Evolutionary conservation across 1,140 invertebrate genomes (phyloP).

Genomic region (Bombyx mori): DNA sequence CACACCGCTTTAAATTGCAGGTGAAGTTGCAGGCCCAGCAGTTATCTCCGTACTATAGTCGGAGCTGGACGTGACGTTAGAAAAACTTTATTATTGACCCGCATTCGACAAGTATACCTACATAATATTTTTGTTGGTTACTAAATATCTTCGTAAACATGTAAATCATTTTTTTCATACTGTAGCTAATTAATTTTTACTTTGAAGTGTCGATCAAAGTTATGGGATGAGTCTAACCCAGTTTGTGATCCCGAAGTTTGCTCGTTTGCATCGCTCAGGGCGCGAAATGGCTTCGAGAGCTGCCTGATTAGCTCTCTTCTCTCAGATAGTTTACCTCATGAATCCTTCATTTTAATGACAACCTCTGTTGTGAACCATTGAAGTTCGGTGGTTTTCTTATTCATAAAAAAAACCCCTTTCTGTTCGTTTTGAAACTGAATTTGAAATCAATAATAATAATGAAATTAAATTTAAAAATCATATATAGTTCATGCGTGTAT

Average conservation of each 20-base stretch:
- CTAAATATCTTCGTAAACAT: no score
- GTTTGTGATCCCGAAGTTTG: conserved; percentile 51
- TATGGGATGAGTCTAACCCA: conserved; percentile 46
- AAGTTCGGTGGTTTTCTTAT: background rate
- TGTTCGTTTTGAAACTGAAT: no score
- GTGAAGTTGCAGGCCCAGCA: no score
- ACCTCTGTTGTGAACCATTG: conserved; percentile 11
- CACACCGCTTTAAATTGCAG: no score
- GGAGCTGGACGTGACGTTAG: no score
- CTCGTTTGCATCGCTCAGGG: conserved; percentile 57
- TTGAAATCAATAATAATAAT: background rate
- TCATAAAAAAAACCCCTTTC: background rate
- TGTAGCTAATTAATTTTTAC: conserved; percentile 40
- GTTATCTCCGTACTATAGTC: no score
- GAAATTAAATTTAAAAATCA: background rate
- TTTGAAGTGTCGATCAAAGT: conserved; percentile 59
- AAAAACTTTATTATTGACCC: no score
- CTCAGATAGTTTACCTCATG: conserved; percentile 17
- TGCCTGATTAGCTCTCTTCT: conserved; percentile 26
- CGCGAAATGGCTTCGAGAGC: conserved; percentile 45
- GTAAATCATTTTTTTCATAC: background rate
- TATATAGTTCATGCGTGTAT: no score
- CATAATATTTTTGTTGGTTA: no score
- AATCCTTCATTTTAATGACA: conserved; percentile 18
- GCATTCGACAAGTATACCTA: no score